A percentile compares a stretch with the other conserved stretches of the same genome.
Conservation (phyloP, 2,888 invertebrate genomes). For the Metacarcinus magister region DNA sequence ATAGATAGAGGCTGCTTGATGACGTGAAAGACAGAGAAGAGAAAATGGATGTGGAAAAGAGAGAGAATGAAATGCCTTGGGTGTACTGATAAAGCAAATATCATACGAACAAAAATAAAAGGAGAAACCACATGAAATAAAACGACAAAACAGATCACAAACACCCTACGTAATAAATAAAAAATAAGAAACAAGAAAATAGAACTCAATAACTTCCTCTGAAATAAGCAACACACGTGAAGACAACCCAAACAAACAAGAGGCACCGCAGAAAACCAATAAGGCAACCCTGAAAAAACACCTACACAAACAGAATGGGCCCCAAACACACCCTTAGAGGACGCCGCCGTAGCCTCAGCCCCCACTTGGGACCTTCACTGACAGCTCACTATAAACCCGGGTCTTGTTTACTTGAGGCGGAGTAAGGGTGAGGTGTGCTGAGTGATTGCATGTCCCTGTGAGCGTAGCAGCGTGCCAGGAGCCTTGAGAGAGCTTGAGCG, state of each 20-base stretch:
- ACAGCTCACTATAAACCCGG: conserved; percentile 12
- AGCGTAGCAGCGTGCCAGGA: neutral
- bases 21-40: neutral
- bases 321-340: conserved; percentile 47
- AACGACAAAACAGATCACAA: neutral
- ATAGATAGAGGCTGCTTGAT: neutral
- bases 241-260: conserved; percentile 19
- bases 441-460: conserved; percentile 6
- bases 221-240: neutral
- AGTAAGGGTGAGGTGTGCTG: neutral
- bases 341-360: conserved; percentile 13
- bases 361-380: neutral
- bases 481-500: neutral
- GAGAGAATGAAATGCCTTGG: neutral
- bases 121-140: neutral
- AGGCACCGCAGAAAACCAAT: conserved; percentile 27
- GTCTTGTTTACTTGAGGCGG: conserved; percentile 22
- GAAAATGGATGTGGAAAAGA: neutral
- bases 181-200: neutral
- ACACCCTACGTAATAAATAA: no score
- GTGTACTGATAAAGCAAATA: neutral
- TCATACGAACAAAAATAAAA: neutral
- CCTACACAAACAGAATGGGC: neutral
- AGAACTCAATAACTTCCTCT: neutral
- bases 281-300: conserved; percentile 42